Evolutionary conservation across 2,888 invertebrate species (phyloP), one percentile per base, ranked within the genome.

Genomic region (Clostera curtula): DNA sequence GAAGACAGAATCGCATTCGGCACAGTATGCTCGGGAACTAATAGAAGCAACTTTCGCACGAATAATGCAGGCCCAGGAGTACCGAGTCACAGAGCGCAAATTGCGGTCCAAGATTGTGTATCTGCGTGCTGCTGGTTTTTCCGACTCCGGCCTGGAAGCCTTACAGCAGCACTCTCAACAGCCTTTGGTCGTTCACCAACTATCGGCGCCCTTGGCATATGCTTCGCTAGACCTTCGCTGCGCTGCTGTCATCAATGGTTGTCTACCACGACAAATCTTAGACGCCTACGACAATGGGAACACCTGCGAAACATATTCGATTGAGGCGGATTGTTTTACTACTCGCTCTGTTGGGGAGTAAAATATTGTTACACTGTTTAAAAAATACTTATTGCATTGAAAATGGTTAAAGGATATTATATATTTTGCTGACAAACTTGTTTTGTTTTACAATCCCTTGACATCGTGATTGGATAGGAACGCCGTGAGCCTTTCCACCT

Each of bases 21-120:
- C 43, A 3, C 70, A 70, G 32, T 73, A 71, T 32, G 41, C 52
- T 0, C 49, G 51, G 9, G 48, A 46, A 5, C 27, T 59, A 0
- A 50, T 73, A 4, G 51, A 64, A 16, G 28, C 53, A 1, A 59
- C 66, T 1, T 54, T 61, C 30, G 38, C 35, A 3, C 47, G 60
- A 8, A 36, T 68, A 3, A 10, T 29, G 12, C 47, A 54, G 14
- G 42, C 34, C 2, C 43, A 50, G 2, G 19, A 26, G 3, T 54
- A 60, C 31, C 34, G 33, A 9, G 22, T 30, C 1, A 19, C 29
- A 2, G 34, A 35, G 3, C 37, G 30, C 4, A 32, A 39, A 8
- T 37, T 70, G 19, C 45, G 42, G 2, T 66, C 69, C 0, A 49
- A 43, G 19, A 24, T 69, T 2, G 49, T 71, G 8, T 21, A 61